These are phyloP conservation scores for Sycobia sp. DNA, from an alignment of 1,140 invertebrate species.

Conservation along the genomic window DNA sequence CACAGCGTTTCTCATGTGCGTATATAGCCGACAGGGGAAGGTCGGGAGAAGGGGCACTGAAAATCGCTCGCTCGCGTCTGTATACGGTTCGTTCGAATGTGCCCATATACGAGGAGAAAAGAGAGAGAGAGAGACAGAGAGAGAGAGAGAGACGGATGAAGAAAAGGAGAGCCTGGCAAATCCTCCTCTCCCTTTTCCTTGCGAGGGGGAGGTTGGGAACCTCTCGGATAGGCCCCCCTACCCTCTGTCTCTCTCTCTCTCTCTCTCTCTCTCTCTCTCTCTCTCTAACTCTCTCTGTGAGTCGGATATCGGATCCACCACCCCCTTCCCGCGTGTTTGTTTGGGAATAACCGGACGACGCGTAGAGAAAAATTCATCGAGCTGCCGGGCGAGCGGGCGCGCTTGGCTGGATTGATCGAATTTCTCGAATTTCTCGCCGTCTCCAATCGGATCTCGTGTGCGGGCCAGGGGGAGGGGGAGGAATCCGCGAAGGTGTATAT, in stretches of 20 bases:
- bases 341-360: constrained; percentile 23
- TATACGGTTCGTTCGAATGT: too few relatives aligned
- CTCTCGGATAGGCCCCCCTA: too few relatives aligned
- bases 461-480: too few relatives aligned
- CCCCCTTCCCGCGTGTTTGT: too few relatives aligned
- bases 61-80: neutral
- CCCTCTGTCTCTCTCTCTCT: too few relatives aligned
- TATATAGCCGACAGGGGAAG: neutral
- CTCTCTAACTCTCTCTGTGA: too few relatives aligned
- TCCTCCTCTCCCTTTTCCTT: neutral
- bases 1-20: too few relatives aligned
- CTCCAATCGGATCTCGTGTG: constrained; percentile 20
- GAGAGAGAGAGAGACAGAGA: neutral
- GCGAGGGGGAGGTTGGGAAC: neutral
- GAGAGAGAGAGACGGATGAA: neutral
- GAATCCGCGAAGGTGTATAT: too few relatives aligned
- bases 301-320: constrained; percentile 39
- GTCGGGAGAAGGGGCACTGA: neutral
- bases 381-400: neutral
- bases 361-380: constrained; percentile 24
- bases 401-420: constrained; percentile 45
- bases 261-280: too few relatives aligned
- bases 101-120: too few relatives aligned
- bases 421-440: constrained; percentile 46
- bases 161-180: neutral